phyloP scores from a whole-genome alignment of 2,888 invertebrate species.

The Dascillus cervinus region DNA sequence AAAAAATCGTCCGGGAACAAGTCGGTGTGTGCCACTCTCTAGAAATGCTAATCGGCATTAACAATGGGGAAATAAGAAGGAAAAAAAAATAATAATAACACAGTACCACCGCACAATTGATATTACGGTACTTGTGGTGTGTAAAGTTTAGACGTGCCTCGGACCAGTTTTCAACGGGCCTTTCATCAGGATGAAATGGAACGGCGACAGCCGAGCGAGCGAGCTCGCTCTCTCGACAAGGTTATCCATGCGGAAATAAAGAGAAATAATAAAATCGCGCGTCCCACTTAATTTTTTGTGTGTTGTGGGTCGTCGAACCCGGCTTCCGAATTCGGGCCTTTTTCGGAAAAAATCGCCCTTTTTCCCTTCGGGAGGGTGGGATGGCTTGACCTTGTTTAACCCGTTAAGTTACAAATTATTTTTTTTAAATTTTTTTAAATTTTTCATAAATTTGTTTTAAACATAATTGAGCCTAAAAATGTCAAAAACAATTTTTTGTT shows the following conservation, averaged over 20 bases:
- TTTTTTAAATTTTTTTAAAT: too few species aligned
- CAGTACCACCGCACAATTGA: slow-evolving; percentile 19
- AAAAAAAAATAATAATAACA: slow-evolving; percentile 17
- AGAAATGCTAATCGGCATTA: slow-evolving; percentile 6
- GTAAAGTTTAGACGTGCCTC: slow-evolving; percentile 14
- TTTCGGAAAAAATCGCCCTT: too few species aligned
- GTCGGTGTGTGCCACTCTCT: slow-evolving; percentile 8
- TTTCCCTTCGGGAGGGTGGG: too few species aligned
- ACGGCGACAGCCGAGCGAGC: slow-evolving; percentile 11
- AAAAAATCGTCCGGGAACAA: too few species aligned
- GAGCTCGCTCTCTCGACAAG: slow-evolving; percentile 17
- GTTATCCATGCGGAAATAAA: slow-evolving; percentile 25
- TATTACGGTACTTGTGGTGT: slow-evolving; percentile 19
- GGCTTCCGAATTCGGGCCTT: too few species aligned
- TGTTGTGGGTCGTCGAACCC: slow-evolving; percentile 10
- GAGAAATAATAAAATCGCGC: slow-evolving; percentile 22
- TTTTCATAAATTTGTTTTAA: too few species aligned
- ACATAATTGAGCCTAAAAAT: too few species aligned
- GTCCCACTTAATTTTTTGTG: slow-evolving; percentile 17
- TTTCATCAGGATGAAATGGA: slow-evolving; percentile 13
- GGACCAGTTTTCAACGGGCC: slow-evolving; percentile 14
- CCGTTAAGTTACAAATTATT: too few species aligned
- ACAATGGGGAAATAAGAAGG: slow-evolving; percentile 11
- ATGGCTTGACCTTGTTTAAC: too few species aligned
- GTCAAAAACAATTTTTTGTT: too few species aligned